Evolutionary conservation across 2,113 vertebrate genomes (phyloP).

Genomic region (Amblyornis subalaris): DNA sequence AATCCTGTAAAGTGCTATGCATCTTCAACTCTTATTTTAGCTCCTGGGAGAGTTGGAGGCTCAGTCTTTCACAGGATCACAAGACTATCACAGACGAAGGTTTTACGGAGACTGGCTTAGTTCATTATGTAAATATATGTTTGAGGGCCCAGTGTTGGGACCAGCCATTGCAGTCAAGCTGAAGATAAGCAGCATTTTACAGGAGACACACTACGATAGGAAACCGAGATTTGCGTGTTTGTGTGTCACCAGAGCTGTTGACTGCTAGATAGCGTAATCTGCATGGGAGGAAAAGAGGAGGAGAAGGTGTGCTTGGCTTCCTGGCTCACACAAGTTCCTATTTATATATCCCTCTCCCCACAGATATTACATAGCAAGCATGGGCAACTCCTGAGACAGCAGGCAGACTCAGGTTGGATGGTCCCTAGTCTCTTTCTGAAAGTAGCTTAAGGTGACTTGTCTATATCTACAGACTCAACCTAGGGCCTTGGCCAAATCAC

Average conservation of each 20-base stretch:
- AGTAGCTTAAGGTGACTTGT: not conserved
- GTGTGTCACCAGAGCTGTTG: not conserved
- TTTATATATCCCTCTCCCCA: not conserved
- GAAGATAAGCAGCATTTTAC: not conserved
- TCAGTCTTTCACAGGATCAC: not conserved
- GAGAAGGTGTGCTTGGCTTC: not conserved
- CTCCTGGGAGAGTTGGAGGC: not conserved
- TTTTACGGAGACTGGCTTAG: not conserved
- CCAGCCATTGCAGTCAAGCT: not conserved
- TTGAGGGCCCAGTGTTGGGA: not conserved
- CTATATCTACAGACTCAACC: not conserved
- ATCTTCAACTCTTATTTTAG: not conserved
- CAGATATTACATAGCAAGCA: not conserved
- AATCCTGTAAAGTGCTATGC: not conserved
- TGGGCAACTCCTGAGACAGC: not conserved
- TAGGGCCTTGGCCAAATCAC: not conserved
- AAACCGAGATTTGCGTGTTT: not conserved
- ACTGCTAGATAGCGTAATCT: not conserved
- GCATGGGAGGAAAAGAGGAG: not conserved
- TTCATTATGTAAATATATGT: not conserved
- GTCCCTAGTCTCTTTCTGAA: not conserved
- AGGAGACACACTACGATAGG: not conserved
- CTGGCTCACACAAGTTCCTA: not conserved
- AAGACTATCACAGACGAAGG: not conserved
- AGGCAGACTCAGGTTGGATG: not conserved